Conservation (phyloP, 1,140 invertebrate species). For the Glossosoma conforme region DNA sequence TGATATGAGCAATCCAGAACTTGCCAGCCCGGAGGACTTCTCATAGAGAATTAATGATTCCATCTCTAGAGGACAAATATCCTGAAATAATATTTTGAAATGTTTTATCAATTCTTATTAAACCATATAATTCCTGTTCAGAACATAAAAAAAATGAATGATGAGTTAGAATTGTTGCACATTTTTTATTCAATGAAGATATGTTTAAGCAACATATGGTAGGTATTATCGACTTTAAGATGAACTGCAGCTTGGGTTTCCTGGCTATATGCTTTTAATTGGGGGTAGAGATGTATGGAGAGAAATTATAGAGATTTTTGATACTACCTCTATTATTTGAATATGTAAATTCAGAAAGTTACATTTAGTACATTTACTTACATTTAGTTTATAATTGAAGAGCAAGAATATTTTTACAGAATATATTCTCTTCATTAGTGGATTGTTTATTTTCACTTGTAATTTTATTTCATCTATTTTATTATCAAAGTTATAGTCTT, state of each 20-base stretch:
- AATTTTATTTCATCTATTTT: conserved; percentile 55
- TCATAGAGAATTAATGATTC: conserved; percentile 54
- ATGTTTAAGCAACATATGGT: too few relatives aligned
- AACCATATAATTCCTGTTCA: too few relatives aligned
- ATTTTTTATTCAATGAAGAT: too few relatives aligned
- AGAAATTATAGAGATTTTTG: too few relatives aligned
- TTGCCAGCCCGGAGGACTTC: conserved; percentile 44
- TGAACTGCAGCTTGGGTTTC: too few relatives aligned
- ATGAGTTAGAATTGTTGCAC: not conserved
- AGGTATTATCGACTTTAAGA: too few relatives aligned
- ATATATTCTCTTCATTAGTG: conserved; percentile 44
- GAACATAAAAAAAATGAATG: conserved; percentile 19
- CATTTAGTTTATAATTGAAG: conserved; percentile 59
- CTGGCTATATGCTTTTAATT: too few relatives aligned
- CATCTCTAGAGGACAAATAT: conserved; percentile 53
- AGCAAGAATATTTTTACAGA: conserved; percentile 53
- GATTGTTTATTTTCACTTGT: conserved; percentile 51
- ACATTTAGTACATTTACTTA: conserved; percentile 40
- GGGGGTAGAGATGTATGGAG: too few relatives aligned
- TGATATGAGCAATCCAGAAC: conserved; percentile 48
- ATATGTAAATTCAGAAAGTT: too few relatives aligned
- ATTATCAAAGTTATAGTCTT: conserved; percentile 56
- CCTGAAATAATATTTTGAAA: conserved; percentile 40
- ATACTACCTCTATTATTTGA: too few relatives aligned
- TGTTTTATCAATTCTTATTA: too few relatives aligned